These are phyloP conservation scores for Drosophila glabriapex DNA, from an alignment of 2,888 invertebrate species.

Conservation along the genomic window DNA sequence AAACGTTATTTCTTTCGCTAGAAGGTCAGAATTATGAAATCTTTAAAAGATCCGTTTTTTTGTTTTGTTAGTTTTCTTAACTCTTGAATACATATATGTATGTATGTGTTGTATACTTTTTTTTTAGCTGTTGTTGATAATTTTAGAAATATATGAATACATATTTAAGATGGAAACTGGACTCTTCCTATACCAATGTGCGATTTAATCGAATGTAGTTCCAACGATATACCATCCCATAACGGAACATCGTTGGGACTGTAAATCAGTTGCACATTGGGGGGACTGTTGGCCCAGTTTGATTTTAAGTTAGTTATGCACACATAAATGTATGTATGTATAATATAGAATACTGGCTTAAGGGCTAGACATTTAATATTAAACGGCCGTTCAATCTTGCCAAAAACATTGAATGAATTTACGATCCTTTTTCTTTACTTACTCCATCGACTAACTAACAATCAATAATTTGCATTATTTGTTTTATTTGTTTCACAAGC, in stretches of 20 bases:
- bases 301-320: conserved; percentile 2
- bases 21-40: conserved; percentile 32
- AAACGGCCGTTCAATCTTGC: conserved; percentile 20
- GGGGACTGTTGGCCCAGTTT: conserved; percentile 3
- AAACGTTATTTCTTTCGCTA: conserved; percentile 13
- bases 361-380: conserved; percentile 33
- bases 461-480: conserved; percentile 7
- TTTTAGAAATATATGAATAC: not conserved
- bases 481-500: conserved; percentile 53
- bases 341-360: conserved; percentile 52
- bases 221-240: not conserved
- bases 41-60: conserved; percentile 3
- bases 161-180: not conserved
- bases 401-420: conserved; percentile 20
- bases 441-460: conserved; percentile 8
- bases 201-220: not conserved
- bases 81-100: conserved; percentile 28
- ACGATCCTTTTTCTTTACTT: conserved; percentile 5
- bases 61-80: conserved; percentile 2
- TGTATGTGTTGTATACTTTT: conserved; percentile 12
- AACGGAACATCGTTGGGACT: not conserved
- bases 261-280: conserved; percentile 2
- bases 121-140: conserved; percentile 8
- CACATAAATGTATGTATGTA: not conserved
- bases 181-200: not conserved